Evolutionary conservation across 1,140 invertebrate genomes (phyloP).

Genomic region (Drosophila yakuba): DNA sequence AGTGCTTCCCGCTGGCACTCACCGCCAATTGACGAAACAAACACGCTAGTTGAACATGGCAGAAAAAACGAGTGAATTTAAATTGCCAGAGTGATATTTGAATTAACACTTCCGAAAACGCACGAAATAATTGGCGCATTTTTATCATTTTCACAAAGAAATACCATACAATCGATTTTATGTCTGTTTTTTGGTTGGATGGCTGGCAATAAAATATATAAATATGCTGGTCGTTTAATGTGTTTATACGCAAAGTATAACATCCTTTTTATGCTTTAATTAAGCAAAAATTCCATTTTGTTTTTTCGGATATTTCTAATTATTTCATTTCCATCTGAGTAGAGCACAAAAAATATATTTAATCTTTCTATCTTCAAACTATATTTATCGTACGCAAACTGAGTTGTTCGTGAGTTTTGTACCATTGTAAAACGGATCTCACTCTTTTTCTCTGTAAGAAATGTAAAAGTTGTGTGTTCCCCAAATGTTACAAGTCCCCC

Average conservation of each 20-base stretch:
- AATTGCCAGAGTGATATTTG: conserved; percentile 20
- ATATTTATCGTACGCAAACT: too few relatives aligned
- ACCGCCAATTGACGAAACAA: conserved; percentile 40
- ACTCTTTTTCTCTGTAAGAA: background rate
- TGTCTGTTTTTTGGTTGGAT: background rate
- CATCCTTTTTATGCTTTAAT: background rate
- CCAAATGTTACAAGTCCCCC: background rate
- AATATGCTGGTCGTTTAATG: background rate
- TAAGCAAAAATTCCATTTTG: background rate
- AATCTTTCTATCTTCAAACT: background rate
- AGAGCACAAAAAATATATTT: background rate
- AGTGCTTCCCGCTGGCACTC: conserved; percentile 25
- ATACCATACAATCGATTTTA: conserved; percentile 2
- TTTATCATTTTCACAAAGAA: conserved; percentile 15
- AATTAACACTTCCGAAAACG: conserved; percentile 38
- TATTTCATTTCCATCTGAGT: too few relatives aligned
- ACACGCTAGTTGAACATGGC: conserved; percentile 7
- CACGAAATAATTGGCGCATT: conserved; percentile 17
- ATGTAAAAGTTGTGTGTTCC: conserved; percentile 33
- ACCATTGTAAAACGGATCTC: too few relatives aligned
- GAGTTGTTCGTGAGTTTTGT: too few relatives aligned
- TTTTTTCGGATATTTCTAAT: background rate
- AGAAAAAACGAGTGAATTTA: conserved; percentile 22
- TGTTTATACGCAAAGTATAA: too few relatives aligned
- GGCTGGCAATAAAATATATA: background rate